Base-by-base conservation (phyloP, 2,888 invertebrate species). In the Thera britannica region DNA sequence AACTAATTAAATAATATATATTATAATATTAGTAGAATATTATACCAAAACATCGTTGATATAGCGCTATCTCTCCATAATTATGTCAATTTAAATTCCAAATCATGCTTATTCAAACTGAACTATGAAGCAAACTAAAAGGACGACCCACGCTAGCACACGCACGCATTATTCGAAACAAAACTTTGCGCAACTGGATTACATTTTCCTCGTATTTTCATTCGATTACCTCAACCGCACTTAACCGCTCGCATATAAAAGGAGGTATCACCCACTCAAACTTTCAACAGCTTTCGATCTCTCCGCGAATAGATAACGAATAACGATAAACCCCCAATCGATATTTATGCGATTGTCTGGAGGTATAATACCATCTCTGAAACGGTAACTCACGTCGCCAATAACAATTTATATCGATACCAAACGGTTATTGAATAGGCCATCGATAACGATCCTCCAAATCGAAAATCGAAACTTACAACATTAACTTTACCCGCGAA, bases 351-450 rank as follows among this genome's bases (percentile, higher is more conserved):
- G 85, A 84, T 88, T 89, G 89, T 90, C 89, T 86, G 87, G 75
- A 84, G 86, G 88, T 89, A 87, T 84, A 87, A 81, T 84, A 85
- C 85, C 87, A 86, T 90, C 90, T 86, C 81, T 80, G 83, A 85
- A 88, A 86, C 90, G 82, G 88, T 91, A 92, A 91, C 86, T 92
- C 90, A 90, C 87, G 85, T 86, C 87, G 83, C 85, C 88, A 84
- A 89, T 90, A 90, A 90, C 90, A 87, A 89, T 86, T 84, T 90
- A 90, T 90, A 90, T 86, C 88, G 89, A 86, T 89, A 83, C 84
- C 80, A 79, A 88, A 89, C 87, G 86, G 86, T 90, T 90, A 89
- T 89, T 86, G 90, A 89, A 87, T 85, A 84, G 84, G 79, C 80
- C 82, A 86, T 83, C 84, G 88, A 86, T 87, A 88, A 83, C 84